Evolutionary conservation across 35 echinoderm and acorn worm genomes (phyloP).

Genomic region (Ophioderma brevispina): DNA sequence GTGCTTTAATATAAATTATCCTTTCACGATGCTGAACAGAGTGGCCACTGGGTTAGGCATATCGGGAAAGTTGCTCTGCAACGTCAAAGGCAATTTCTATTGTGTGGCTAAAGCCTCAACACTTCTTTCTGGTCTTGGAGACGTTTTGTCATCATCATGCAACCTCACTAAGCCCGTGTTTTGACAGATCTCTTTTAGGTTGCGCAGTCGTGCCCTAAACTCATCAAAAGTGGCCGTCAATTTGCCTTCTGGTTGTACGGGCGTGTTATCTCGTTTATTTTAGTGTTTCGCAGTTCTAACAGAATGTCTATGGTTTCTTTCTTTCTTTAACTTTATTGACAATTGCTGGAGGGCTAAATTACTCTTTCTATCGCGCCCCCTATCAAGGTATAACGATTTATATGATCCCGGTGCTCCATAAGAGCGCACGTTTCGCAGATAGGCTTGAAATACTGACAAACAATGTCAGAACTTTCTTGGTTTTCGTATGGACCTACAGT

Average conservation of each 20-base stretch:
- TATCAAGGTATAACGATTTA: slow-evolving; percentile 21
- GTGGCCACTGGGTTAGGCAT: not conserved
- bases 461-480: slow-evolving; percentile 43
- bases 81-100: not conserved
- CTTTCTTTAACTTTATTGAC: slow-evolving; percentile 22
- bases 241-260: slow-evolving; percentile 24
- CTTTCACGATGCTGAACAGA: not conserved
- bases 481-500: no score
- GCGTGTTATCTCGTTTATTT: slow-evolving; percentile 26
- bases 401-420: slow-evolving; percentile 15
- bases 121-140: slow-evolving; percentile 46
- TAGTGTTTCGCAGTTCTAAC: slow-evolving; percentile 6
- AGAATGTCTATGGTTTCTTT: slow-evolving; percentile 28
- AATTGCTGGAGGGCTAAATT: slow-evolving; percentile 6
- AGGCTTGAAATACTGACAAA: slow-evolving; percentile 25
- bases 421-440: slow-evolving; percentile 36
- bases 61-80: not conserved
- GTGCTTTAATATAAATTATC: not conserved
- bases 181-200: slow-evolving; percentile 11
- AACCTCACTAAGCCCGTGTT: slow-evolving; percentile 6
- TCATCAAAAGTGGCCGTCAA: slow-evolving; percentile 16
- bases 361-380: slow-evolving; percentile 18
- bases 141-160: slow-evolving; percentile 9
- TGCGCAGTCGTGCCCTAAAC: not conserved
- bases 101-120: slow-evolving; percentile 20